A percentile compares a stretch with the other conserved stretches of the same genome.
These are phyloP conservation scores for Callospermophilus lateralis DNA, from an alignment of 2,113 vertebrate species.

Conservation along the genomic window DNA sequence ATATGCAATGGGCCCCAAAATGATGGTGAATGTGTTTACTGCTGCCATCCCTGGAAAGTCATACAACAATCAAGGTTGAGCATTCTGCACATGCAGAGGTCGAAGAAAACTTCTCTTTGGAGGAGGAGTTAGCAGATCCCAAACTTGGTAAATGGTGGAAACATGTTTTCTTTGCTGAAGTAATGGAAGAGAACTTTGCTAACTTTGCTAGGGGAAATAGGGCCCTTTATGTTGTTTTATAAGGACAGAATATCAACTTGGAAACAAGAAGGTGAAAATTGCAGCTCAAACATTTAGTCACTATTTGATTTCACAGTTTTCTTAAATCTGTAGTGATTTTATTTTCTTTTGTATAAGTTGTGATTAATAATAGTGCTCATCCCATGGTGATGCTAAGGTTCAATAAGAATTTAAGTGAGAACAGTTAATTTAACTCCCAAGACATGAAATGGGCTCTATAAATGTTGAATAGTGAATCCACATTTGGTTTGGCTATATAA, in stretches of 20 bases:
- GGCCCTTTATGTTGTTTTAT: not conserved
- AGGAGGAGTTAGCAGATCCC: not conserved
- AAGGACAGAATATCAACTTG: not conserved
- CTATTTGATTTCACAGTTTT: conserved; percentile 41
- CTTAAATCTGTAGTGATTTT: not conserved
- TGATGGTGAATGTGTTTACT: not conserved
- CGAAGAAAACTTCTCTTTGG: not conserved
- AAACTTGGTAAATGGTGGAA: not conserved
- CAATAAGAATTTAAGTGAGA: conserved; percentile 40
- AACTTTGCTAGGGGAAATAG: not conserved
- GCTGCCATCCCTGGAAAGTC: not conserved
- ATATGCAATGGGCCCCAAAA: not conserved
- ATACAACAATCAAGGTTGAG: not conserved
- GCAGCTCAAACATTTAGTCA: not conserved
- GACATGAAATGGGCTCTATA: not conserved
- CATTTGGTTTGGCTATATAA: not conserved
- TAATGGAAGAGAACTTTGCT: not conserved
- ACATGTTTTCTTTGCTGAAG: not conserved
- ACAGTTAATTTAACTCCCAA: not conserved
- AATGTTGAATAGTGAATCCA: not conserved
- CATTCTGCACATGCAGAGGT: not conserved
- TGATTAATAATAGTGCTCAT: not conserved
- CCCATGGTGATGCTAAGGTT: not conserved
- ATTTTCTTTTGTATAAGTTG: not conserved
- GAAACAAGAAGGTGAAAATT: conserved; percentile 27